These are phyloP conservation scores for Pedionomus torquatus DNA, from an alignment of 2,113 vertebrate genomes.

Conservation along the genomic window DNA sequence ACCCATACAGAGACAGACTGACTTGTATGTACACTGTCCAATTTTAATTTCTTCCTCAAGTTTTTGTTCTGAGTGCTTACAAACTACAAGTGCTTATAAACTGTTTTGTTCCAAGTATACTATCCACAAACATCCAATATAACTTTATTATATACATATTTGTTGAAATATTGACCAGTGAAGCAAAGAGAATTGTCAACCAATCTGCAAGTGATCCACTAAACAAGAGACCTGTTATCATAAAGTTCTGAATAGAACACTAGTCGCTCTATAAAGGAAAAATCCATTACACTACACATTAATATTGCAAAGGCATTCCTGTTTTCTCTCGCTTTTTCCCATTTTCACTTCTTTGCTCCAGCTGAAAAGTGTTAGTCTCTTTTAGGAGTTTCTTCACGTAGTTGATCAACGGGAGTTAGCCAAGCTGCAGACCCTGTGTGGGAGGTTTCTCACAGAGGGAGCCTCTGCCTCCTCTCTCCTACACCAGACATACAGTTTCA, in stretches of 20 bases:
- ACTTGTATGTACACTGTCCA: neutral
- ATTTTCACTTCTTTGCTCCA: neutral
- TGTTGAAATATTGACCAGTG: neutral
- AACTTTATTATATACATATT: neutral
- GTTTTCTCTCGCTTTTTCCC: neutral
- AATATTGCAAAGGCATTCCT: neutral
- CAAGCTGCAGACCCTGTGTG: neutral
- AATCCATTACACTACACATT: neutral
- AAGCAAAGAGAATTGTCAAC: neutral
- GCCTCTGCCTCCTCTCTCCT: neutral
- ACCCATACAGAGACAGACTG: neutral
- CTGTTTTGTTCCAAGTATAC: neutral
- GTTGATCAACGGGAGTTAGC: neutral
- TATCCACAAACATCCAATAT: neutral
- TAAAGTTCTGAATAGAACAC: neutral
- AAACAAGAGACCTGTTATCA: neutral
- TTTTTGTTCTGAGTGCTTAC: neutral
- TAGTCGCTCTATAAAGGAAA: neutral
- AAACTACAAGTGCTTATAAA: neutral
- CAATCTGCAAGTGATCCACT: neutral
- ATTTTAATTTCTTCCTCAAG: neutral
- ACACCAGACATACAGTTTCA: neutral
- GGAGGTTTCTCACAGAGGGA: neutral
- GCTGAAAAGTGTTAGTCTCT: neutral
- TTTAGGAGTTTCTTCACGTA: neutral